Evolutionary conservation across 1,140 invertebrate species (phyloP), one percentile per base, ranked within the genome.

Genomic region (Solenopsis invicta): DNA sequence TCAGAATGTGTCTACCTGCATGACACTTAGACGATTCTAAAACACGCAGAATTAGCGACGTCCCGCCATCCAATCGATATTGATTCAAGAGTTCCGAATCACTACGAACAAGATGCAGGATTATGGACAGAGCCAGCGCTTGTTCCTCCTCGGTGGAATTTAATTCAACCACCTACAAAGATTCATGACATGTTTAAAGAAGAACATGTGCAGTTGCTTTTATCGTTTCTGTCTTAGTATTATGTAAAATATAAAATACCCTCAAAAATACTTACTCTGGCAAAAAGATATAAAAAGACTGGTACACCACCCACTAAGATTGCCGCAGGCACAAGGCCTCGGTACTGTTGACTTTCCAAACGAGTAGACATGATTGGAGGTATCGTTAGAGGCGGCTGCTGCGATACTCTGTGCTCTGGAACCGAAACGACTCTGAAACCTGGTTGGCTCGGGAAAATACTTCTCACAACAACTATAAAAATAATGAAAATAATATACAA

Each of bases 231-330:
- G 16, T 66, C 6, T 18, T 52, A 34, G 29, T 29, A 69, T 69
- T 41, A 24, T 67, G 0, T 67, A 85, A 69, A 87, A 29, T 29
- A 29, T 29, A 29, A 29, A 29, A 29, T 29, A 29, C 29, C 2
- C 29, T 1, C 29, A 29, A 50, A 78, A 78, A 12, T 50, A 88
- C 93, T 92, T 89, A 96, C 96, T 92, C 96, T 95, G 0, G 96
- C 96, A 88, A 96, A 97, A 2, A 97, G 93, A 75, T 96, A 97
- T 0, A 97, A 93, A 90, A 97, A 96, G 52, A 96, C 93, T 4
- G 96, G 96, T 29, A 96, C 95, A 4, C 97, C 97, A 2, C 96
- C 97, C 21, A 97, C 94, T 76, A 96, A 92, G 86, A 95, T 95
- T 0, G 96, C 94, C 3, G 96, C 96, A 9, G 96, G 95, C 82